These are phyloP conservation scores for Eulemur albifrons DNA, from an alignment of 2,797 vertebrate species.

Conservation along the genomic window DNA sequence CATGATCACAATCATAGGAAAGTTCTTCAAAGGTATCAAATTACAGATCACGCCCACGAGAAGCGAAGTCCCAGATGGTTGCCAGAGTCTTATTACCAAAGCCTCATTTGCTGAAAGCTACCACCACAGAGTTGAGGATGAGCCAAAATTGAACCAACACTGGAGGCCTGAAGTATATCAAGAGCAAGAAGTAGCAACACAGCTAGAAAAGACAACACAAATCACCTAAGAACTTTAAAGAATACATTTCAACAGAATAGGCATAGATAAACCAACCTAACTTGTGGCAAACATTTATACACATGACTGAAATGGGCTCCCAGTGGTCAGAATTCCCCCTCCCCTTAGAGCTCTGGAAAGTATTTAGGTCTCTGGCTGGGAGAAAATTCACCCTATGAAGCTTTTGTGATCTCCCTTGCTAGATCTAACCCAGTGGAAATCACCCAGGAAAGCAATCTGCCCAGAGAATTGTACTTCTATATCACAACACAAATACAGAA, in stretches of 20 bases:
- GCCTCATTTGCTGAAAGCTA: neutral
- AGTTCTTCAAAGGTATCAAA: slow-evolving; percentile 17
- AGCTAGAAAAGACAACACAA: neutral
- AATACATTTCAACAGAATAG: neutral
- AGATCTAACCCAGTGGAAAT: neutral
- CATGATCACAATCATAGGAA: neutral
- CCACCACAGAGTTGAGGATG: neutral
- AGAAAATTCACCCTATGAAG: neutral
- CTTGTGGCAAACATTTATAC: neutral
- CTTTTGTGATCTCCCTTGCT: neutral
- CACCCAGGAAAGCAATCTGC: neutral
- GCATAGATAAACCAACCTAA: neutral
- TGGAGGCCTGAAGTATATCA: neutral
- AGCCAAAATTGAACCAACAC: neutral
- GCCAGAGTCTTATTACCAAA: neutral
- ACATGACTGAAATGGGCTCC: neutral
- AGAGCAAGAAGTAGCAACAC: neutral
- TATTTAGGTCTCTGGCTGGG: neutral
- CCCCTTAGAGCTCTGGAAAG: neutral
- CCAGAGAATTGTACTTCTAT: neutral
- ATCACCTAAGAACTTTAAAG: neutral
- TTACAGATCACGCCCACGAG: neutral
- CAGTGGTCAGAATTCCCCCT: neutral
- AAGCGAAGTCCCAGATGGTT: neutral
- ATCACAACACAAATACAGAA: neutral